Base-by-base conservation (phyloP, 2,888 invertebrate genomes). In the Mylabris sibirica region DNA sequence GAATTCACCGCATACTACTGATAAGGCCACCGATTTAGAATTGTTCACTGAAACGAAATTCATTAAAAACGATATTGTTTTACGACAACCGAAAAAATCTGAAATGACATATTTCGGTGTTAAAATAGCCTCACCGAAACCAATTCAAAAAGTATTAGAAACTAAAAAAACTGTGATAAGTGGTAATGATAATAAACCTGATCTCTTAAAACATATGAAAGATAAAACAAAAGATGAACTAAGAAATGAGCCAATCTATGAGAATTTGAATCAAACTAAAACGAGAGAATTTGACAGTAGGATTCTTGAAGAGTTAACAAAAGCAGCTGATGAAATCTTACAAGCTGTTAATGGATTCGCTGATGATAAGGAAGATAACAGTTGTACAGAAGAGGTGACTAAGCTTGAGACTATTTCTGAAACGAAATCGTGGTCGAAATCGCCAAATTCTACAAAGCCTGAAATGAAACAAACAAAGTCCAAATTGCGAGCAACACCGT, bases 291-390 rank as follows among this genome's bases (percentile, higher is more conserved):
- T 84, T 65, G 84, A 84, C 70, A 81, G 80, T 64, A 78, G 77
- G 62, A 89, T 88, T 72, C 80, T 89, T 67, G 88, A 87, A 74
- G 89, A 89, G 80, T 84, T 89, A 77, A 88, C 88, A 14, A 85
- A 86, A 77, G 88, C 87, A 63, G 89, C 89, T 67, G 89, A 89
- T 84, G 87, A 89, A 82, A 88, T 89, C 73, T 80, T 89, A 74
- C 79, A 88, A 84, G 88, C 88, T 26, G 87, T 89, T 22, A 86
- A 86, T 67, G 86, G 85, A 41, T 87, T 86, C 75, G 86, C 87
- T 14, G 87, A 88, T 74, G 89, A 88, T 68, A 85, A 85, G 38
- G 80, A 81, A 77, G 80, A 73, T 80, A 84, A 70, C 79, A 80
- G 76, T 65, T 30, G 66, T 44, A 67, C 74, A 67, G 71, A 77